Evolutionary conservation across 2,113 vertebrate species (phyloP), one percentile per base, ranked within the genome.

Genomic region (Syrrhaptes paradoxus): DNA sequence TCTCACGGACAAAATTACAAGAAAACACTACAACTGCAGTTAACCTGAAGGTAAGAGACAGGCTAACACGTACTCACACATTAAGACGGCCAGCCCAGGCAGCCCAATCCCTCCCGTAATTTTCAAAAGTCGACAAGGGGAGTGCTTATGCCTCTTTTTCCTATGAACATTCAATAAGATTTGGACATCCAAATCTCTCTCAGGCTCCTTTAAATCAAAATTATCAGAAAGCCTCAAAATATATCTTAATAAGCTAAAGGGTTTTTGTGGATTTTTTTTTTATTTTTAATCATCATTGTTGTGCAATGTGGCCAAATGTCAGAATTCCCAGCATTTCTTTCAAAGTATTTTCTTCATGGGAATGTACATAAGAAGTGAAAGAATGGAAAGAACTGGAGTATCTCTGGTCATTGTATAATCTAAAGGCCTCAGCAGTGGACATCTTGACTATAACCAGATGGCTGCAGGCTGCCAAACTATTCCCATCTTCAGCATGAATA

Each of bases 381-480:
- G 92, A 97, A 96, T 93, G 91, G 94, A 96, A 96, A 91, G 91
- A 97, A 95, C 89, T 88, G 93, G 5, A 92, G 92, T 89, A 96
- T 95, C 92, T 97, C 89, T 95, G 97, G 89, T 90, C 85, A 49
- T 48, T 95, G 93, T 67, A 66, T 80, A 91, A 91, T 93, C 92
- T 82, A 63, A 96, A 96, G 93, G 81, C 78, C 95, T 96, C 84
- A 26, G 68, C 21, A 94, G 61, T 62, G 94, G 87, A 84, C 96
- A 70, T 78, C 89, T 82, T 97, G 96, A 97, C 96, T 97, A 59
- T 78, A 97, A 97, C 93, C 98, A 97, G 96, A 97, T 80, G 93
- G 91, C 94, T 96, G 45, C 88, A 89, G 87, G 76, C 96, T 95
- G 96, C 86, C 91, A 46, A 97, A 96, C 79, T 65, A 87, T 89